phyloP scores from a whole-genome alignment of 2,113 vertebrate genomes.

The Spilogale gracilis region DNA sequence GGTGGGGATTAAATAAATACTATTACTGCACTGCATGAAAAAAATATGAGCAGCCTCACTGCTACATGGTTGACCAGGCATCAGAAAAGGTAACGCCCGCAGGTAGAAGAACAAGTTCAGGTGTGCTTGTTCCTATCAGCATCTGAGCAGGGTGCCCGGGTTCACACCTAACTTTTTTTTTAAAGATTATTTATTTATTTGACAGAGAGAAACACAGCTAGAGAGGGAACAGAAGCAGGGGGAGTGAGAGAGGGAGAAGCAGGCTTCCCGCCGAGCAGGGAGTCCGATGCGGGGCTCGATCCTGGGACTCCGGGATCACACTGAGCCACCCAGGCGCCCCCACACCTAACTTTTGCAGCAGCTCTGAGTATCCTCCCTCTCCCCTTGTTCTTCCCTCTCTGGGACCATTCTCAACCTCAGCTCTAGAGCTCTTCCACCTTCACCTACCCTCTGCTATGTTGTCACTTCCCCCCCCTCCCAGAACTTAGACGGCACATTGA shows the following conservation, averaged over 20 bases:
- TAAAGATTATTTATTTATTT: too few species aligned
- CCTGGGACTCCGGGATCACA: too few species aligned
- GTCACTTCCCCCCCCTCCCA: not conserved
- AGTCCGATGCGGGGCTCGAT: too few species aligned
- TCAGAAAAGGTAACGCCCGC: not conserved
- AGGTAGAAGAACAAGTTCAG: rapidly evolving
- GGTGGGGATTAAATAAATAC: not conserved
- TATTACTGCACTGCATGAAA: not conserved
- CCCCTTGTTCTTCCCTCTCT: not conserved
- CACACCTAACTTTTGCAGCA: not conserved
- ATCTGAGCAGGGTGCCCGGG: rapidly evolving
- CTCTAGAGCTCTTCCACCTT: too few species aligned
- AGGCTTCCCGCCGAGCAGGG: too few species aligned
- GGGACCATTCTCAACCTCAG: not conserved
- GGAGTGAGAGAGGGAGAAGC: too few species aligned
- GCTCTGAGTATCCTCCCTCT: not conserved
- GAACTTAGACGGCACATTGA: not conserved
- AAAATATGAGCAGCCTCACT: not conserved
- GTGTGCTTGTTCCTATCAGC: not conserved
- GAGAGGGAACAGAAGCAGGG: too few species aligned
- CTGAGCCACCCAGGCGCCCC: too few species aligned
- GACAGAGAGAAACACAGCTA: too few species aligned
- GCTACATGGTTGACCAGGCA: not conserved
- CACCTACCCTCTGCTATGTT: not conserved
- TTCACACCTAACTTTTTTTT: not conserved